Base-by-base conservation (phyloP, 2,113 vertebrate genomes). In the Larimichthys polyactis region DNA sequence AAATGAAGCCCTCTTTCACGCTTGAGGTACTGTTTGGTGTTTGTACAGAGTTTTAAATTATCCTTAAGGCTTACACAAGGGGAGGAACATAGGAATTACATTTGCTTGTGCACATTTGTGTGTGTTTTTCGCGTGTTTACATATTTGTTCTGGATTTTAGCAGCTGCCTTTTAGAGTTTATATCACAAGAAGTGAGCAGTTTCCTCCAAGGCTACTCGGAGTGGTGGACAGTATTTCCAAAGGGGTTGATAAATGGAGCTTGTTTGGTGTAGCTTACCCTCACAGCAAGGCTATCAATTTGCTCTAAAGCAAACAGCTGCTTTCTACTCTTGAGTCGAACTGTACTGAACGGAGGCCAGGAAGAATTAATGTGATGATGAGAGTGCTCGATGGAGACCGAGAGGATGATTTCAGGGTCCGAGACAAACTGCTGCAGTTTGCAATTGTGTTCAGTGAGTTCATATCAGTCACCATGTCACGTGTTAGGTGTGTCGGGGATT, bases 201-300 rank as follows among this genome's bases (percentile, higher is more conserved):
- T 86, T 84, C 69, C 80, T 86, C 52, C 24, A 17, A 72, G 36
- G 60, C 27, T 57, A 62, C 3, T 0, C 55, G 75, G 64, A 69
- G 68, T 58, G 71, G 75, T 71, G 69, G 81, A 86, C 64, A 63
- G 7, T 86, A 63, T 89, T 90, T 89, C 59, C 69, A 79, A 64
- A 63, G 73, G 76, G 16, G 10, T 60, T 84, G 88, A 92, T 91
- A 74, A 85, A 89, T 84, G 72, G 64, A 84, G 49, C 78, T 88
- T 89, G 85, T 85, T 43, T 17, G 75, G 83, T 84, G 49, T 89
- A 82, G 75, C 83, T 80, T 79, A 83, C 62, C 74, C 79, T 82
- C 88, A 72, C 59, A 71, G 78, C 71, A 7, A 85, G 67, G 87
- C 70, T 51, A 87, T 85, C 84, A 85, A 67, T 90, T 91, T 49